Percentiles rank a stretch among this genome's conserved stretches.
Conservation (phyloP, 2,113 vertebrate species). For the Oceanites oceanicus region DNA sequence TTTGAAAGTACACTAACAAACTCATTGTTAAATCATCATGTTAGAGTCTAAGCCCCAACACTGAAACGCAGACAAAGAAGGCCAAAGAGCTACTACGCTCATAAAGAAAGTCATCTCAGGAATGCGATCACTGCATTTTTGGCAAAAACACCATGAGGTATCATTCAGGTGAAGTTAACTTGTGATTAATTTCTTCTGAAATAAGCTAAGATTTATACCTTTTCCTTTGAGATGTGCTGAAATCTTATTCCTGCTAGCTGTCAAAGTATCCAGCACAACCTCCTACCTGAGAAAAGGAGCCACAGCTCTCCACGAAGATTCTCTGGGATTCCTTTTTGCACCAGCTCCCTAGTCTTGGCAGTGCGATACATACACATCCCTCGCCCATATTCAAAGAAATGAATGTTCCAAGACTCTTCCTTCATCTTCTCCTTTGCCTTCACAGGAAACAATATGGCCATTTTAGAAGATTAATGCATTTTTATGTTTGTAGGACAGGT, state of each 20-base stretch:
- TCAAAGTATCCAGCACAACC: background rate
- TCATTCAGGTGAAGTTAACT: background rate
- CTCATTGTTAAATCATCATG: background rate
- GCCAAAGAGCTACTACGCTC: background rate
- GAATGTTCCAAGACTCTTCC: conserved; percentile 95
- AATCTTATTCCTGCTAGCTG: background rate
- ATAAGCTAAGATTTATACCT: background rate
- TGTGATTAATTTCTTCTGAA: background rate
- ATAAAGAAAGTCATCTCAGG: background rate
- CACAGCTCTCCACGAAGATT: conserved; percentile 91
- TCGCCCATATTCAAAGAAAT: conserved; percentile 95
- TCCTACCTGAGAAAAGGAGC: conserved; percentile 90
- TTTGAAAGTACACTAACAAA: background rate
- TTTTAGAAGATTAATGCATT: background rate
- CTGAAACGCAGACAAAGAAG: background rate
- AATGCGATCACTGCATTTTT: background rate
- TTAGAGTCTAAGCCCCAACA: background rate
- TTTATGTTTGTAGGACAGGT: background rate
- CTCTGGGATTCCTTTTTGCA: conserved; percentile 93
- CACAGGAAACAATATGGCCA: background rate
- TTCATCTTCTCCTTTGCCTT: conserved; percentile 98
- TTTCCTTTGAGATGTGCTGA: background rate
- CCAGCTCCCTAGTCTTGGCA: conserved; percentile 86
- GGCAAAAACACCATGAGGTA: background rate
- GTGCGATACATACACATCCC: conserved; percentile 99